Conservation (phyloP, 2,113 vertebrate genomes). For the Gadus macrocephalus region DNA sequence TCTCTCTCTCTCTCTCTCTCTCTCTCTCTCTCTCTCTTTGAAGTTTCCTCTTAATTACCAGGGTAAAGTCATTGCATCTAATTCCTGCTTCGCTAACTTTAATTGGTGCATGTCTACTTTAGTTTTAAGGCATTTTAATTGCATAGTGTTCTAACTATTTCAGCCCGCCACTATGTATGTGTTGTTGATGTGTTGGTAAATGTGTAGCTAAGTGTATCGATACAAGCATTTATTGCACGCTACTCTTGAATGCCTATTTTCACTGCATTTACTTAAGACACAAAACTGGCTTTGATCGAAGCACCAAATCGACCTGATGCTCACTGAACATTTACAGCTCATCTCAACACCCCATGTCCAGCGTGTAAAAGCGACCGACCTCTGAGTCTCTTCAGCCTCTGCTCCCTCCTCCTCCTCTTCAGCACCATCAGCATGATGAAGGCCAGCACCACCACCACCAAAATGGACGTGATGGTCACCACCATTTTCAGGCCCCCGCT, state of each 20-base stretch:
- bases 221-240: too few relatives aligned
- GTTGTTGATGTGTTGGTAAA: background rate
- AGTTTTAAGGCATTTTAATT: conserved; percentile 1
- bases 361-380: conserved; percentile 66
- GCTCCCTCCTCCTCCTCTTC: conserved; percentile 88
- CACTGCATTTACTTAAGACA: too few relatives aligned
- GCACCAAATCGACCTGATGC: too few relatives aligned
- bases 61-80: conserved; percentile 7
- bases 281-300: too few relatives aligned
- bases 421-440: conserved; percentile 90
- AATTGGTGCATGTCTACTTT: conserved; percentile 5
- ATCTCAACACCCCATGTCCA: background rate
- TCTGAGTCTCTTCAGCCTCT: conserved; percentile 92
- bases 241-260: too few relatives aligned
- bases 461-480: conserved; percentile 92
- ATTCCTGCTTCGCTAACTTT: background rate
- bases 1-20: background rate
- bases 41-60: conserved; percentile 14
- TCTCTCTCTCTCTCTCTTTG: background rate
- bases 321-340: too few relatives aligned
- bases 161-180: background rate
- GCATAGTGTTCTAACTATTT: background rate
- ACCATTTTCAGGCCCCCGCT: conserved; percentile 96
- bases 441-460: conserved; percentile 86
- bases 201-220: background rate